Evolutionary conservation across 2,113 vertebrate genomes (phyloP), one percentile per base, ranked within the genome.

Genomic region (Colossoma macropomum): DNA sequence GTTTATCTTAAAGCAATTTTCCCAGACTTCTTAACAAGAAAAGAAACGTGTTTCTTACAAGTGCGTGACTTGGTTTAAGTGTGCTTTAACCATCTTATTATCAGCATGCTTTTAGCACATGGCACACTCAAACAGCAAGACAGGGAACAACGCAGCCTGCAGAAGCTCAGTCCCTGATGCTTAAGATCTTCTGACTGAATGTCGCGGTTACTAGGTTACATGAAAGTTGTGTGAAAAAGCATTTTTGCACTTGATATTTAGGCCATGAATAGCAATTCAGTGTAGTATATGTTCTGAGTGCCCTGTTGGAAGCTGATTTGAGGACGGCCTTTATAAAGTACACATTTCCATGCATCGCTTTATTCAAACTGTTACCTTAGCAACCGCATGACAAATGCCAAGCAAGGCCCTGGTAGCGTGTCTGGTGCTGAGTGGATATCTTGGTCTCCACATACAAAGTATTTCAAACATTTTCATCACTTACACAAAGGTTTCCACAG

Each of bases 361-460:
- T 80, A 91, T 88, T 92, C 85, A 84, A 89, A 84, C 83, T 77
- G 92, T 94, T 93, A 87, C 93, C 91, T 50, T 91, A 81, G 92
- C 90, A 94, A 94, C 92, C 78, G 60, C 85, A 89, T 91, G 81
- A 89, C 90, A 93, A 90, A 89, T 86, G 86, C 81, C 84, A 89
- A 90, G 85, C 71, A 76, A 89, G 75, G 82, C 4, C 59, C 85
- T 84, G 84, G 34, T 81, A 82, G 84, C 84, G 85, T 71, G 28
- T 86, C 83, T 66, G 84, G 71, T 23, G 65, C 80, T 76, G 65
- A 83, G 74, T 32, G 74, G 54, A 41, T 77, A 27, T 59, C 34
- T 41, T 83, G 65, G 71, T 80, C 73, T 83, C 75, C 71, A 79
- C 16, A 41, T 83, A 78, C 69, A 75, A 86, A 83, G 80, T 71